Percentiles rank a stretch among this genome's conserved stretches.
phyloP scores from a whole-genome alignment of 2,797 vertebrate genomes.

The Apogon talboti region DNA sequence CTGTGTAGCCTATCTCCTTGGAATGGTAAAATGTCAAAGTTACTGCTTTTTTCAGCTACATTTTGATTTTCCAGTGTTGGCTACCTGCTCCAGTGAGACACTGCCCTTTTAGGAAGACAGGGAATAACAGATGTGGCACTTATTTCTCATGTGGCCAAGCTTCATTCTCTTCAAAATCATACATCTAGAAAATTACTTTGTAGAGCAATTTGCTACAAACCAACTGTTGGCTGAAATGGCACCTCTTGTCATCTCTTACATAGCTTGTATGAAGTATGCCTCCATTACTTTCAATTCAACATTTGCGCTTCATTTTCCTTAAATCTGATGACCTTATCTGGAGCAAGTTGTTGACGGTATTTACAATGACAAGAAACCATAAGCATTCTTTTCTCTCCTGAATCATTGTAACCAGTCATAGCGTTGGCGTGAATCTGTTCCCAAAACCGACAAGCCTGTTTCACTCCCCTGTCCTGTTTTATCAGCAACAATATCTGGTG shows the following conservation, averaged over 20 bases:
- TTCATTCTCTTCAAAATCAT: conserved; percentile 7
- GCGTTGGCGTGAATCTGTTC: conserved; percentile 8
- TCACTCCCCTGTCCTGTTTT: conserved; percentile 25
- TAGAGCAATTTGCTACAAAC: not conserved
- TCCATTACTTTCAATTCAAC: not conserved
- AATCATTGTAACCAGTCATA: conserved; percentile 10
- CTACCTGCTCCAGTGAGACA: not conserved
- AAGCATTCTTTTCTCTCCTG: conserved; percentile 9
- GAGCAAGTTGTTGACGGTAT: too few relatives aligned
- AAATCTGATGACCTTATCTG: too few relatives aligned
- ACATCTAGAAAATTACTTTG: conserved; percentile 4
- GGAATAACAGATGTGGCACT: not conserved
- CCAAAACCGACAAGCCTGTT: conserved; percentile 26
- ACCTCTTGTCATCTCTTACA: not conserved
- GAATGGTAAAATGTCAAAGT: not conserved
- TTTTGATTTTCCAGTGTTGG: not conserved
- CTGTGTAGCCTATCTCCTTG: not conserved
- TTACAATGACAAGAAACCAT: conserved; percentile 18
- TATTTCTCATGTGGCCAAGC: conserved; percentile 8
- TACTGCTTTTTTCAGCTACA: not conserved
- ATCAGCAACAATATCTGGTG: conserved; percentile 1
- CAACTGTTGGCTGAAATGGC: not conserved
- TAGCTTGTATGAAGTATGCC: not conserved
- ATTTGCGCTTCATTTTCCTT: too few relatives aligned
- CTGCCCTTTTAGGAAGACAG: not conserved